Evolutionary conservation across 2,113 vertebrate species (phyloP).

Genomic region (Sardina pilchardus): DNA sequence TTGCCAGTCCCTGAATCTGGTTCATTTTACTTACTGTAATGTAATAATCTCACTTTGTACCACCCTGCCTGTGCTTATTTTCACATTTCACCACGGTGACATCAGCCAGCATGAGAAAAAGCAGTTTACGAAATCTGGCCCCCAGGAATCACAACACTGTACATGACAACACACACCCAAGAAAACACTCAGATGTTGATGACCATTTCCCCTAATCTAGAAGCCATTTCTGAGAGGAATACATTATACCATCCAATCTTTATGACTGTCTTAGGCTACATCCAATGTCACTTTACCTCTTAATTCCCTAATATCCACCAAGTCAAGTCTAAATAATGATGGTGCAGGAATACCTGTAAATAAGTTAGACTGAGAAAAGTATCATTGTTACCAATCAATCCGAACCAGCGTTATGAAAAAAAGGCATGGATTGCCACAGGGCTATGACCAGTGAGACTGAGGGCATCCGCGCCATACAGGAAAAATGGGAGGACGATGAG

Average conservation of each 20-base stretch:
- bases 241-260: not conserved
- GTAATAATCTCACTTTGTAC: not conserved
- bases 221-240: not conserved
- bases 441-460: conserved; percentile 35
- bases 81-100: not conserved
- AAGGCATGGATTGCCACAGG: conserved; percentile 42
- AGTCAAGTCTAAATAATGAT: not conserved
- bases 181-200: not conserved
- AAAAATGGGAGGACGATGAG: conserved; percentile 53
- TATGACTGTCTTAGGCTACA: not conserved
- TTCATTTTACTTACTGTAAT: not conserved
- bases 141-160: not conserved
- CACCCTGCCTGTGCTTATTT: not conserved
- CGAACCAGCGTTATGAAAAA: conserved; percentile 14
- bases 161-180: not conserved
- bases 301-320: not conserved
- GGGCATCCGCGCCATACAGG: conserved; percentile 34
- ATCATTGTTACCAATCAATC: not conserved
- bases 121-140: not conserved
- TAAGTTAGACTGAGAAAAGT: not conserved
- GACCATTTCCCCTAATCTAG: not conserved
- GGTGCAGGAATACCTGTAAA: not conserved
- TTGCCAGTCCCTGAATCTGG: not conserved
- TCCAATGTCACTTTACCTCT: not conserved
- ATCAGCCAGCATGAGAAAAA: not conserved